phyloP scores from a whole-genome alignment of 2,797 vertebrate species.

The Rousettus madagascariensis region DNA sequence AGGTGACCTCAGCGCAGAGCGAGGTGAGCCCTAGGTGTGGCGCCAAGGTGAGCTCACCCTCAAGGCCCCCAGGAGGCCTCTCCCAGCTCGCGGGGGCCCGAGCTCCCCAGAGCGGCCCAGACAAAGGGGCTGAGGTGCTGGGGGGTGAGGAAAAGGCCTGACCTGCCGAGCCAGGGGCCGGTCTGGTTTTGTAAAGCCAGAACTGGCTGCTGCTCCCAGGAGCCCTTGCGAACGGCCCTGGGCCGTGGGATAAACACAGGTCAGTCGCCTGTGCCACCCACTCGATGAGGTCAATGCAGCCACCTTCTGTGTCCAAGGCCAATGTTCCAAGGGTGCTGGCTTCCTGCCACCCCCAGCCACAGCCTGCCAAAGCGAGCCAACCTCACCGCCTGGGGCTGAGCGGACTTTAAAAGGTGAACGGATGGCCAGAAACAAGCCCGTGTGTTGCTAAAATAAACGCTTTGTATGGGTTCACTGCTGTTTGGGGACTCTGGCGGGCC shows the following conservation, averaged over 20 bases:
- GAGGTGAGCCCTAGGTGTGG: conserved; percentile 70
- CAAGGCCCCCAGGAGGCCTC: not conserved
- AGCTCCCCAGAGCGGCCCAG: not conserved
- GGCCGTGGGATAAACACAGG: not conserved
- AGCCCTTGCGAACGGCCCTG: conserved; percentile 17
- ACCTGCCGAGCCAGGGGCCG: not conserved
- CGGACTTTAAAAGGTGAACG: not conserved
- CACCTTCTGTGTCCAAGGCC: not conserved
- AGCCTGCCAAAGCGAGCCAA: not conserved
- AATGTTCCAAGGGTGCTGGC: conserved; percentile 20
- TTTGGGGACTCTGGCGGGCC: not conserved
- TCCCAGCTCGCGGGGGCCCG: not conserved
- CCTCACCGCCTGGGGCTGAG: not conserved
- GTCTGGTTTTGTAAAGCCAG: not conserved
- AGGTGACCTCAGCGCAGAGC: conserved; percentile 75
- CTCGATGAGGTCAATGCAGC: not conserved
- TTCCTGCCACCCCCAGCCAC: not conserved
- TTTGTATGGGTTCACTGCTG: not conserved
- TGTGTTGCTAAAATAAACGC: not conserved
- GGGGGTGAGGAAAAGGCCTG: not conserved
- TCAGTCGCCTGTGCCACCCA: not conserved
- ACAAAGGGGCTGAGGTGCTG: not conserved
- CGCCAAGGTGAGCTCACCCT: conserved; percentile 55
- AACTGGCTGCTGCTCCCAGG: not conserved
- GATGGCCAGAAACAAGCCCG: not conserved